A percentile compares a stretch with the other conserved stretches of the same genome.
Evolutionary conservation across 23 tunicate species (phyloP).

Genomic region (Diplosoma virens): DNA sequence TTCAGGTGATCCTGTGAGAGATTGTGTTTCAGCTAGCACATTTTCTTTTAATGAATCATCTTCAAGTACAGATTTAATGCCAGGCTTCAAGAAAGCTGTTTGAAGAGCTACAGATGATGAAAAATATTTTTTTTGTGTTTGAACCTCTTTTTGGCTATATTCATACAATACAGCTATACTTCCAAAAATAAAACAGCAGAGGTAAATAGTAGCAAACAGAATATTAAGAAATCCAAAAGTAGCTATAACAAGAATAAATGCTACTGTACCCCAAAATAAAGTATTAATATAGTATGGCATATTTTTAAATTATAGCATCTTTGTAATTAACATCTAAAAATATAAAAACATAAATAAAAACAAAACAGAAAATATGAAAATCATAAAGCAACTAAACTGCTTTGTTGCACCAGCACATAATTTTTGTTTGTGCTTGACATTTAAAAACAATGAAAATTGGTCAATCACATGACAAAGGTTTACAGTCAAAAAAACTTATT

Average conservation of each 20-base stretch:
- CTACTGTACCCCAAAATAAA: conserved; percentile 29
- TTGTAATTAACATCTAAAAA: not conserved
- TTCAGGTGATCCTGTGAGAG: conserved; percentile 42
- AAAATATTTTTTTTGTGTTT: conserved; percentile 25
- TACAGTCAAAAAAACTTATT: too few species aligned
- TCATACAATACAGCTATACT: conserved; percentile 65
- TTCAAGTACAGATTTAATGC: conserved; percentile 24
- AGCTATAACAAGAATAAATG: conserved; percentile 24
- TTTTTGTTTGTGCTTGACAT: too few species aligned
- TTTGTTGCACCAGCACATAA: too few species aligned
- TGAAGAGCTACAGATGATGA: conserved; percentile 8
- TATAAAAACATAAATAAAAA: too few species aligned
- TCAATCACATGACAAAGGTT: too few species aligned
- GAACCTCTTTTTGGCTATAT: conserved; percentile 45
- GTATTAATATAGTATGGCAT: not conserved
- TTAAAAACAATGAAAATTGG: too few species aligned
- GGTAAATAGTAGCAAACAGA: conserved; percentile 35
- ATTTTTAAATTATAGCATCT: not conserved
- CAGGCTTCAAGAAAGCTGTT: conserved; percentile 18
- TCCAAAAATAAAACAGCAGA: conserved; percentile 63
- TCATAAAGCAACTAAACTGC: too few species aligned
- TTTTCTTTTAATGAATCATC: conserved; percentile 1
- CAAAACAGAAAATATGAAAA: too few species aligned
- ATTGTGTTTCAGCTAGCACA: not conserved
- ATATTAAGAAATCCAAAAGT: conserved; percentile 57